Evolutionary conservation across 2,888 invertebrate species (phyloP).

Genomic region (Desoria tigrina): DNA sequence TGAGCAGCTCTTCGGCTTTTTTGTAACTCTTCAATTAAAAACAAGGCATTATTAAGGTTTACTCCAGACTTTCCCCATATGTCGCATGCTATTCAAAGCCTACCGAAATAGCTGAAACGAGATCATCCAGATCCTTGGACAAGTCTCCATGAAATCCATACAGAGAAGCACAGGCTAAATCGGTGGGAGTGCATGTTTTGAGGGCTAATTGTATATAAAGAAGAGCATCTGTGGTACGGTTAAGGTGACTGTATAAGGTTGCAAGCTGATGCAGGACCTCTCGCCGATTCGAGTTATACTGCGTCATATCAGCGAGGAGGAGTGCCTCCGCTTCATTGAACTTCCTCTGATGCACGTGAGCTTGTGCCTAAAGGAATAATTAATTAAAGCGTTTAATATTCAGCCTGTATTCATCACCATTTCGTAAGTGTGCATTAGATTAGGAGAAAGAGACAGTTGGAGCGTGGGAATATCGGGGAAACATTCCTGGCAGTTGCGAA

Average conservation of each 20-base stretch:
- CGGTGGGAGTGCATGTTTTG: conserved; percentile 45
- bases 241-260: conserved; percentile 52
- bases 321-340: conserved; percentile 53
- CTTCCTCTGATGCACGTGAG: conserved; percentile 51
- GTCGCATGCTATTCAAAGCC: conserved; percentile 13
- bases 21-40: conserved; percentile 46
- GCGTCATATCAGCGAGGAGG: conserved; percentile 49
- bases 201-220: conserved; percentile 50
- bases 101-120: conserved; percentile 51
- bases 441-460: no score
- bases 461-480: no score
- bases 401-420: no score
- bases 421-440: no score
- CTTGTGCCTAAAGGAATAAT: conserved; percentile 47
- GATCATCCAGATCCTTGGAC: conserved; percentile 52
- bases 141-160: conserved; percentile 53
- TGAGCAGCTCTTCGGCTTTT: conserved; percentile 46
- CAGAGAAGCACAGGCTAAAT: conserved; percentile 51
- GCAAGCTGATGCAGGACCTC: conserved; percentile 53
- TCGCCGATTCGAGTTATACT: conserved; percentile 49
- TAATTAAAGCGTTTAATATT: no score
- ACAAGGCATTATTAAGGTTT: neutral
- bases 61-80: neutral
- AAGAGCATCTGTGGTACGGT: conserved; percentile 52
- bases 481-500: no score